Percentiles rank a stretch among this genome's conserved stretches.
These are phyloP conservation scores for Tinea trinotella DNA, from an alignment of 2,888 invertebrate genomes.

Conservation along the genomic window DNA sequence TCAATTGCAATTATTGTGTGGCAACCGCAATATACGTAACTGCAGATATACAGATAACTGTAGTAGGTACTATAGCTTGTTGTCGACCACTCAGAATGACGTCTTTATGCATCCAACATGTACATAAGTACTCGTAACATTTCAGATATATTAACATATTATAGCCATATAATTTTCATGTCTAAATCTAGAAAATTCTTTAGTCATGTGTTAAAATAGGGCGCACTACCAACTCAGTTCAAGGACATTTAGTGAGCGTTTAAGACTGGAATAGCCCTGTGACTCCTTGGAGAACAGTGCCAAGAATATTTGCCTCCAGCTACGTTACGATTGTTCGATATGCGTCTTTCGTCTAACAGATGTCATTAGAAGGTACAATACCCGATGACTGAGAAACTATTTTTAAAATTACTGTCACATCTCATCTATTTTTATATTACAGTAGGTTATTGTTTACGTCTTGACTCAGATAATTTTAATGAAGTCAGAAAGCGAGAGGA, in stretches of 20 bases:
- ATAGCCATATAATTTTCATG: no score
- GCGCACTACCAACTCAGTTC: conserved; percentile 42
- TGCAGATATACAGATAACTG: no score
- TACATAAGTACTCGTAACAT: no score
- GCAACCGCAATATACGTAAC: not conserved
- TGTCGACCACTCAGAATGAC: no score
- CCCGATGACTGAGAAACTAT: conserved; percentile 12
- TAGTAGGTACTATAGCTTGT: no score
- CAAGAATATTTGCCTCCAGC: conserved; percentile 47
- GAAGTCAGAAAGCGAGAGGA: not conserved
- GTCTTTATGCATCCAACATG: no score
- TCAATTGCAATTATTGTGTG: conserved; percentile 33
- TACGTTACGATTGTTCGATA: not conserved
- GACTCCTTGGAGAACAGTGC: conserved; percentile 37
- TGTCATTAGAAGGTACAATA: not conserved
- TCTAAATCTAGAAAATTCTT: not conserved
- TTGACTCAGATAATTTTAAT: not conserved
- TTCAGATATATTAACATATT: no score
- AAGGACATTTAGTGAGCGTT: conserved; percentile 37
- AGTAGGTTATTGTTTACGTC: not conserved
- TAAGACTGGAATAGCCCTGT: conserved; percentile 48
- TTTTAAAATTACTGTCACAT: conserved; percentile 13
- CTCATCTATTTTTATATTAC: not conserved
- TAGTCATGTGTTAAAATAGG: conserved; percentile 36
- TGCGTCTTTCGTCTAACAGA: conserved; percentile 11